A percentile compares a stretch with the other conserved stretches of the same genome.
Evolutionary conservation across 2,113 vertebrate species (phyloP).

Genomic region (Siphamia tubifer): DNA sequence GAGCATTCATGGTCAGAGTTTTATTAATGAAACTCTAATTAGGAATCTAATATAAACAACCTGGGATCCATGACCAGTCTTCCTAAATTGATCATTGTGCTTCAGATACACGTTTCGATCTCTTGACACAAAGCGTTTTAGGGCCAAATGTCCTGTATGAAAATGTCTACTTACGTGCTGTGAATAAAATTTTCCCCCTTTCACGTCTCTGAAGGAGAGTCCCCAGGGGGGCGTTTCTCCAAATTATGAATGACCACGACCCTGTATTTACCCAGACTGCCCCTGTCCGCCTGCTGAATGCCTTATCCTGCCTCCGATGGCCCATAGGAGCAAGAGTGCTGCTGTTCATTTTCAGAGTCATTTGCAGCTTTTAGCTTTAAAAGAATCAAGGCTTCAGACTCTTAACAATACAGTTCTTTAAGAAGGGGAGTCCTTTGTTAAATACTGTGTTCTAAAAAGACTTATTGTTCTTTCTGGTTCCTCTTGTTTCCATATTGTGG

Average conservation of each 20-base stretch:
- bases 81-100: constrained; percentile 23
- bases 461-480: neutral
- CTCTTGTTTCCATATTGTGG: neutral
- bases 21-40: neutral
- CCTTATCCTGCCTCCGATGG: constrained; percentile 79
- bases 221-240: constrained; percentile 83
- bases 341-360: constrained; percentile 35
- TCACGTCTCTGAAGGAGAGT: constrained; percentile 26
- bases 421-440: too few relatives aligned
- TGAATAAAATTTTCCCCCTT: constrained; percentile 52
- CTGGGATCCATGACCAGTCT: neutral
- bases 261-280: constrained; percentile 90
- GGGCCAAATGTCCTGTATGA: constrained; percentile 50
- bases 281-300: constrained; percentile 84
- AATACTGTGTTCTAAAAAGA: too few relatives aligned
- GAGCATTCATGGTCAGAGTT: neutral
- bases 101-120: constrained; percentile 49
- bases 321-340: constrained; percentile 76
- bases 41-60: neutral
- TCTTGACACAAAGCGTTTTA: constrained; percentile 28
- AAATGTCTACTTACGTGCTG: constrained; percentile 46
- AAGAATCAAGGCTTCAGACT: too few relatives aligned
- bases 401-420: too few relatives aligned
- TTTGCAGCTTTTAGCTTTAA: neutral
- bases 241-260: constrained; percentile 95